Evolutionary conservation across 1,140 invertebrate genomes (phyloP), one percentile per base, ranked within the genome.

Genomic region (Listronotus oregonensis): DNA sequence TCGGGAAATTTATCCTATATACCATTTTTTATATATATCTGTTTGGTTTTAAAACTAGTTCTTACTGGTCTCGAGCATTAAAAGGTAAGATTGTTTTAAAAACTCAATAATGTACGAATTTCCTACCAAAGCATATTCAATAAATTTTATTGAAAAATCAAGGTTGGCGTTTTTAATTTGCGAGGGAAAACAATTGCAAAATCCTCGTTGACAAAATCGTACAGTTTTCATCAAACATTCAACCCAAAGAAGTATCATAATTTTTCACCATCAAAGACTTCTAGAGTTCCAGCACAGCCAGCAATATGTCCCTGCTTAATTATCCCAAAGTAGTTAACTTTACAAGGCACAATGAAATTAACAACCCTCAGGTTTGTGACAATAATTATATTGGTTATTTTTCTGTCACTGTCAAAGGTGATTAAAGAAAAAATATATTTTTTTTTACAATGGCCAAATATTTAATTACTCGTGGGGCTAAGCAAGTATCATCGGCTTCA

Each of bases 311-410:
- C 61, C 18, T 31, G 4, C 6, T 61, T n/a, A 18, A 61, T 14
- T 32, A 27, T 51, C 14, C 55, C 27, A 63, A 57, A 39, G 37
- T 31, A 55, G 51, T 14, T 44, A n/a, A n/a, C 42, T 31, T 12
- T 58, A 44, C 32, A 44, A 43, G 18, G 12, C 42, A 14, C 11
- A 42, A 59, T 49, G 46, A 37, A 44, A 10, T 34, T 39, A 27
- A 37, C 12, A 42, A 34, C 11, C 12, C 27, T 46, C 14, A 59
- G 27, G 21, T 59, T n/a, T 67, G 54, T 49, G 57, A 61, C 43
- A 43, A 11, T 60, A 18, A 64, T 49, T 18, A 43, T n/a, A n/a
- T n/a, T n/a, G n/a, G 51, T n/a, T 18, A 56, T 64, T 51, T 31
- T 54, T 44, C n/a, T 49, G 32, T 9, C 32, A 6, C 32, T 34